phyloP scores from a whole-genome alignment of 2,797 vertebrate genomes.

The Alfaro cultratus region DNA sequence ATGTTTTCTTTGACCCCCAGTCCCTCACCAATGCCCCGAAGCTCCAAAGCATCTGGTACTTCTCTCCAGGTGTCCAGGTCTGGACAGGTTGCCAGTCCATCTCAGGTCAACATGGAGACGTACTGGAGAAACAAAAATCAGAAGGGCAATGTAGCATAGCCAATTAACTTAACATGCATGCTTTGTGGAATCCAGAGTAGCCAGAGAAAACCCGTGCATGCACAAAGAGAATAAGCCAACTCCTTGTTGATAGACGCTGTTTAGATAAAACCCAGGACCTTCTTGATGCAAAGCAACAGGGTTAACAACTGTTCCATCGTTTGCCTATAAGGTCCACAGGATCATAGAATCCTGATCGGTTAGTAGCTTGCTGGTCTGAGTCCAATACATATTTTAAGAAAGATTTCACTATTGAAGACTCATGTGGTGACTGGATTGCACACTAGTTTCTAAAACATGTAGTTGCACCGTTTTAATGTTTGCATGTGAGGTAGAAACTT shows the following conservation, averaged over 20 bases:
- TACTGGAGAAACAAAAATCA: neutral
- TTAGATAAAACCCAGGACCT: neutral
- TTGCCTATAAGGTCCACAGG: neutral
- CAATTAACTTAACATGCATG: neutral
- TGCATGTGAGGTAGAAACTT: neutral
- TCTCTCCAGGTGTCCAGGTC: neutral
- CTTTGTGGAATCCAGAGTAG: neutral
- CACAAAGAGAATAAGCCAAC: neutral
- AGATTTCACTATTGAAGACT: neutral
- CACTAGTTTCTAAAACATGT: neutral
- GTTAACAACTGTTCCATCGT: neutral
- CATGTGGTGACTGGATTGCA: neutral
- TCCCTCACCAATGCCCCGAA: neutral
- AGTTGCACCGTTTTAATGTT: neutral
- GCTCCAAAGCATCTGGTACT: neutral
- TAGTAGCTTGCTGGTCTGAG: neutral
- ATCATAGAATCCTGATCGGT: neutral
- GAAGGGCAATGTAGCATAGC: neutral
- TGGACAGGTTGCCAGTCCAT: neutral
- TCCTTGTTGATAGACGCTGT: neutral
- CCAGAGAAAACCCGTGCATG: neutral
- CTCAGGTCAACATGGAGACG: neutral
- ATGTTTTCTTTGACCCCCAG: constrained; percentile 22
- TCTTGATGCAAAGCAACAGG: neutral
- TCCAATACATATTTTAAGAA: neutral